Evolutionary conservation across 2,797 vertebrate species (phyloP).

Genomic region (Enteromius thamalakanensis): DNA sequence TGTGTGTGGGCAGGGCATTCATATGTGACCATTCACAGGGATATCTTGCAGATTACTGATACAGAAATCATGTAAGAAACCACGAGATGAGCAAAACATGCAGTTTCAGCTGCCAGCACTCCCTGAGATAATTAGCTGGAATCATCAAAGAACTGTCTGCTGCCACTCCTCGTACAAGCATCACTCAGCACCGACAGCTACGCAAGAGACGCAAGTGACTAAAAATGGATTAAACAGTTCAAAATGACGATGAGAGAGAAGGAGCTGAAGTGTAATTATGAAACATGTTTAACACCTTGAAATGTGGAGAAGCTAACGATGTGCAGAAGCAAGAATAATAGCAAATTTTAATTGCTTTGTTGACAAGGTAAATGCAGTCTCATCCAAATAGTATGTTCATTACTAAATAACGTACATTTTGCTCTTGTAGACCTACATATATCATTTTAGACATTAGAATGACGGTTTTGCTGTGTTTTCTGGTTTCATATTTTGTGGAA

Average conservation of each 20-base stretch:
- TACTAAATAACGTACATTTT: background rate
- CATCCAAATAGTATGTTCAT: background rate
- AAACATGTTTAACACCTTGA: background rate
- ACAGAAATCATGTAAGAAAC: background rate
- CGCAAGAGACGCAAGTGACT: conserved; percentile 9
- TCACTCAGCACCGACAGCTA: conserved; percentile 1
- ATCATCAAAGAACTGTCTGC: conserved; percentile 11
- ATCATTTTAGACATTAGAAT: background rate
- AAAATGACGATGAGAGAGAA: conserved; percentile 14
- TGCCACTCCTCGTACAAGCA: background rate
- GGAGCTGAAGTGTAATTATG: conserved; percentile 5
- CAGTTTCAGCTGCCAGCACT: background rate
- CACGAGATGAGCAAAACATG: background rate
- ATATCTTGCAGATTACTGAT: background rate
- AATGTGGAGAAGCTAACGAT: conserved; percentile 3
- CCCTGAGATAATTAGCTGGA: background rate
- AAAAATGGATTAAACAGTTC: background rate
- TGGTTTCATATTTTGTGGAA: background rate
- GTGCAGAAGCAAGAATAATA: background rate
- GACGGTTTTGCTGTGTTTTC: background rate
- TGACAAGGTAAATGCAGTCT: background rate
- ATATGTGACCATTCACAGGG: background rate
- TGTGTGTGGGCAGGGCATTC: background rate
- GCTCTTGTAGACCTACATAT: background rate
- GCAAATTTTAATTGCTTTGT: background rate